Conservation (phyloP, 2,113 vertebrate genomes). For the Anser brachyrhynchus region DNA sequence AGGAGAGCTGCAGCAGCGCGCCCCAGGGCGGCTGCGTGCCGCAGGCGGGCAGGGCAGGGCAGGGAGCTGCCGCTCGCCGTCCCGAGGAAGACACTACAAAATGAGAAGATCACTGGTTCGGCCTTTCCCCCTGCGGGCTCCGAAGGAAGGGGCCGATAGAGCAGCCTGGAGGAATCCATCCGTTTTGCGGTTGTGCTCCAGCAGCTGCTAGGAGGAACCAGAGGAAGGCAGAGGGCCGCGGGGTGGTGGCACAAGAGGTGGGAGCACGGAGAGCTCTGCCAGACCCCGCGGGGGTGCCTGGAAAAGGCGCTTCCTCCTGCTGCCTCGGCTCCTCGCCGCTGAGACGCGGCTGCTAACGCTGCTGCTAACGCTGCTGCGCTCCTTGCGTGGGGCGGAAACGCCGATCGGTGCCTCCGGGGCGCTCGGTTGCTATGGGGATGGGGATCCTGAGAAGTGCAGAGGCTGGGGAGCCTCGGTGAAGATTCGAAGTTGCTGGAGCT, state of each 20-base stretch:
- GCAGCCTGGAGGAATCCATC: neutral
- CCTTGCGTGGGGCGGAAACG: neutral
- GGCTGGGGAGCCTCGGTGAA: neutral
- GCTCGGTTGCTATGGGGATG: neutral
- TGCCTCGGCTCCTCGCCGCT: neutral
- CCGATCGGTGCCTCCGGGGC: neutral
- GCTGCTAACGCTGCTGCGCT: neutral
- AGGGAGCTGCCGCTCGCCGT: neutral
- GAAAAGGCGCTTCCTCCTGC: neutral
- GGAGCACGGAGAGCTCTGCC: fast-evolving
- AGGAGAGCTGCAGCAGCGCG: neutral
- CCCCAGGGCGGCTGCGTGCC: neutral
- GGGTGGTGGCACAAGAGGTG: neutral
- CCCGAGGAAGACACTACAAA: neutral
- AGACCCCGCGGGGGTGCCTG: neutral
- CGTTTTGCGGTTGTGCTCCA: neutral
- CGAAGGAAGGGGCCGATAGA: neutral
- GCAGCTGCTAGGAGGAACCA: neutral
- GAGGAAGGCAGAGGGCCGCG: neutral
- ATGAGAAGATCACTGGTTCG: neutral
- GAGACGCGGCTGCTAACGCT: neutral
- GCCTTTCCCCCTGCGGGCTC: neutral
- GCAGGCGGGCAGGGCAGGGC: fast-evolving
- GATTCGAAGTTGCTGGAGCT: neutral
- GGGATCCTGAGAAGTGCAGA: neutral